Conservation (phyloP, 1,140 invertebrate genomes). For the Cyrtorhinus lividipennis region DNA sequence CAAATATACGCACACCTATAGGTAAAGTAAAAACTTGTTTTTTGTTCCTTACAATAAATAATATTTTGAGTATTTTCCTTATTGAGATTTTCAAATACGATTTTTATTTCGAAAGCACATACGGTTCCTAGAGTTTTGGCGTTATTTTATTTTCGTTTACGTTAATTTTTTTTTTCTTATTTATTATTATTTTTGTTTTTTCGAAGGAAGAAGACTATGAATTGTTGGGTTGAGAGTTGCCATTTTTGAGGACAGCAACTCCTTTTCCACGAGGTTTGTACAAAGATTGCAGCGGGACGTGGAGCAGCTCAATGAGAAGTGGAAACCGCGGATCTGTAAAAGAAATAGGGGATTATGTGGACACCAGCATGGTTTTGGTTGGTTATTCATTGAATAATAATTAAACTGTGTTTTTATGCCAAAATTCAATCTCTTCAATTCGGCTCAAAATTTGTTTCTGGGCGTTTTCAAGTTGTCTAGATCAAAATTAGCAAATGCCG, state of each 20-base stretch:
- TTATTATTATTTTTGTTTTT: not conserved
- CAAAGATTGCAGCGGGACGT: conserved; percentile 64
- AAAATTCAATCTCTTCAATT: too few relatives aligned
- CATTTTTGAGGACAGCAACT: not conserved
- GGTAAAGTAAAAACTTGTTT: too few relatives aligned
- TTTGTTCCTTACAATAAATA: too few relatives aligned
- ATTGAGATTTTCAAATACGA: too few relatives aligned
- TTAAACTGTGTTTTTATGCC: too few relatives aligned
- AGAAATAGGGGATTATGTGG: not conserved
- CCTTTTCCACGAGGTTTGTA: conserved; percentile 30
- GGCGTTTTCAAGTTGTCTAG: too few relatives aligned
- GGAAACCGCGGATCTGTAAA: conserved; percentile 64
- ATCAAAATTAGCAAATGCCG: too few relatives aligned
- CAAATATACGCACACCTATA: too few relatives aligned
- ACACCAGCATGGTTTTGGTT: too few relatives aligned
- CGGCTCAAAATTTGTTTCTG: too few relatives aligned
- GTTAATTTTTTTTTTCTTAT: not conserved
- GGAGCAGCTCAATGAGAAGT: conserved; percentile 68
- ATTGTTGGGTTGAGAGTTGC: not conserved
- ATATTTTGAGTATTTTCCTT: too few relatives aligned
- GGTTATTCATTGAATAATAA: too few relatives aligned
- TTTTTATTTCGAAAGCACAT: not conserved
- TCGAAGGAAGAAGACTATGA: not conserved
- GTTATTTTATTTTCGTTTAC: not conserved
- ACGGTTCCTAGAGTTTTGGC: not conserved